These are phyloP conservation scores for Philopotamus ludificatus DNA, from an alignment of 1,140 invertebrate genomes.

Conservation along the genomic window DNA sequence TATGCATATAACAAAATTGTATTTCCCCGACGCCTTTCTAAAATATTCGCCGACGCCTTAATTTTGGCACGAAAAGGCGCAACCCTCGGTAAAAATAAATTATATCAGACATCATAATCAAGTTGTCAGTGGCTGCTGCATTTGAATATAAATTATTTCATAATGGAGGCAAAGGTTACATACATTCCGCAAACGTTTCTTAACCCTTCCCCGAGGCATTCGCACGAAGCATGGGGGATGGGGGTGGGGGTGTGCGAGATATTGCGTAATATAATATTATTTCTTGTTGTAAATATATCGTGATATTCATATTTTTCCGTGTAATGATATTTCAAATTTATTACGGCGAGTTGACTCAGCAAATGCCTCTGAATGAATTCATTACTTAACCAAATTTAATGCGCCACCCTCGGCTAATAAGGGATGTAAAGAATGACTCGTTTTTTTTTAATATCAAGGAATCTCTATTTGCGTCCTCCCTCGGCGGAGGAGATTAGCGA, in stretches of 20 bases:
- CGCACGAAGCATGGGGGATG: no score
- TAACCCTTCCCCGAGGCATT: constrained; percentile 35
- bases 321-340: no score
- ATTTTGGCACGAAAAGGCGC: constrained; percentile 24
- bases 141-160: constrained; percentile 43
- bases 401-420: neutral
- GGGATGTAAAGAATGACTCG: constrained; percentile 11
- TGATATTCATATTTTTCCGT: no score
- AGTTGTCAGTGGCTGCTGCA: constrained; percentile 42
- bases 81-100: constrained; percentile 41
- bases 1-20: no score
- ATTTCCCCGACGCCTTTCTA: no score
- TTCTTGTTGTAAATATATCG: no score
- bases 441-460: constrained; percentile 5
- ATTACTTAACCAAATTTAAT: constrained; percentile 8
- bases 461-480: neutral
- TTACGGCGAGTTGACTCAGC: no score
- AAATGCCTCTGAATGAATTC: constrained; percentile 5
- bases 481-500: neutral
- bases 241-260: no score
- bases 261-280: no score
- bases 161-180: constrained; percentile 31
- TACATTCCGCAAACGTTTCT: constrained; percentile 37
- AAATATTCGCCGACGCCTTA: constrained; percentile 18
- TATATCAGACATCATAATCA: constrained; percentile 43